Conservation (phyloP, 2,888 invertebrate species). For the Cryptocephalus moraei region DNA sequence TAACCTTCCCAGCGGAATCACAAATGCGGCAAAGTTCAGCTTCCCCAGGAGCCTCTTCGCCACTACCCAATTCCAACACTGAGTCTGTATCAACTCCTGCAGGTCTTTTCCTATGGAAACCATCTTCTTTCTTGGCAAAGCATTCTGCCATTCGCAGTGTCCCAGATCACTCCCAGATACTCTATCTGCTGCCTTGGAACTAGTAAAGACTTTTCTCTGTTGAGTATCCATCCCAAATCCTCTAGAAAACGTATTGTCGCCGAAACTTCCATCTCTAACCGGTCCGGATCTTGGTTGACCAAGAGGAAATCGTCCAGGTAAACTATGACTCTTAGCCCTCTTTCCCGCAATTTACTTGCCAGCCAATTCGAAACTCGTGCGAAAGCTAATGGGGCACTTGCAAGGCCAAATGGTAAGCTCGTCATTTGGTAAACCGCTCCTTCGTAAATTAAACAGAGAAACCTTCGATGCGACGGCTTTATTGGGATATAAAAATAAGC, state of each 20-base stretch:
- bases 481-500: conserved; percentile 10
- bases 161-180: conserved; percentile 11
- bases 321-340: conserved; percentile 10
- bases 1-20: conserved; percentile 5
- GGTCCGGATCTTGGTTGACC: conserved; percentile 3
- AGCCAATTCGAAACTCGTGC: conserved; percentile 10
- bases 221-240: conserved; percentile 10
- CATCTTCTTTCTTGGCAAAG: conserved; percentile 2
- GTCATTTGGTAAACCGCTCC: conserved; percentile 9
- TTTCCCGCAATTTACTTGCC: conserved; percentile 4
- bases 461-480: conserved; percentile 8
- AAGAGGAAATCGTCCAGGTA: conserved; percentile 14
- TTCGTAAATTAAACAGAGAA: conserved; percentile 8
- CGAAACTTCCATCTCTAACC: conserved; percentile 1
- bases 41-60: conserved; percentile 5
- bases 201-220: conserved; percentile 8
- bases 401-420: conserved; percentile 13
- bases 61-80: conserved; percentile 5
- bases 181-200: conserved; percentile 3
- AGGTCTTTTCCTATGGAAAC: conserved; percentile 1
- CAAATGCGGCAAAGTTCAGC: conserved; percentile 3
- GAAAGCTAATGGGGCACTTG: conserved; percentile 9
- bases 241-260: conserved; percentile 3
- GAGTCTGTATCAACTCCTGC: neutral
- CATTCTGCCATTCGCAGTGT: conserved; percentile 7